phyloP scores from a whole-genome alignment of 2,888 invertebrate genomes.

The Drosophila birchii region DNA sequence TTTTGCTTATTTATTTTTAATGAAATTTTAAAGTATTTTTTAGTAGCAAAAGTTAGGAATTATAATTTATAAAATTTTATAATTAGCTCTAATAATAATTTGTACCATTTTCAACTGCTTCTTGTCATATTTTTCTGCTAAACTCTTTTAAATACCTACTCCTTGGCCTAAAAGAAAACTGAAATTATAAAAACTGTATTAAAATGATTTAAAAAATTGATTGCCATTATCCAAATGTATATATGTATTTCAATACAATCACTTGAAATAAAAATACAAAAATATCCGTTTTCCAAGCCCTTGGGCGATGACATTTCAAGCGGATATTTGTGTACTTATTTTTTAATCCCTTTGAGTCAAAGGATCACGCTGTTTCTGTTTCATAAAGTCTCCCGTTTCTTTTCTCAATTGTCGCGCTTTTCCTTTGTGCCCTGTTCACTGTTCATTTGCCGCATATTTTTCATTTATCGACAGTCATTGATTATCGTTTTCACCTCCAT shows the following conservation, averaged over 20 bases:
- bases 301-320: too few species aligned
- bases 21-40: neutral
- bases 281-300: neutral
- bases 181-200: neutral
- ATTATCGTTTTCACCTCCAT: slow-evolving; percentile 32
- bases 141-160: too few species aligned
- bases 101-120: too few species aligned
- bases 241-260: neutral
- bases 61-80: neutral
- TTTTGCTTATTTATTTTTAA: neutral
- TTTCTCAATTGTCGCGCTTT: slow-evolving; percentile 28
- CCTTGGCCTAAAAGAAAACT: too few species aligned
- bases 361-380: slow-evolving; percentile 17
- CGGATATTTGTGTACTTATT: neutral
- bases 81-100: too few species aligned
- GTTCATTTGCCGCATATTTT: slow-evolving; percentile 28
- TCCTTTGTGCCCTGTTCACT: slow-evolving; percentile 16
- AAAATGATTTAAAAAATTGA: neutral
- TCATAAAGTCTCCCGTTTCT: slow-evolving; percentile 25
- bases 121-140: too few species aligned
- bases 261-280: neutral
- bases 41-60: too few species aligned
- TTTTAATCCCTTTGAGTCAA: slow-evolving; percentile 4
- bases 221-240: neutral
- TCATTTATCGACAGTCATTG: slow-evolving; percentile 34